Percentiles rank a stretch among this genome's conserved stretches.
Conservation (phyloP, 2,888 invertebrate species). For the Zaprionus lineosus region DNA sequence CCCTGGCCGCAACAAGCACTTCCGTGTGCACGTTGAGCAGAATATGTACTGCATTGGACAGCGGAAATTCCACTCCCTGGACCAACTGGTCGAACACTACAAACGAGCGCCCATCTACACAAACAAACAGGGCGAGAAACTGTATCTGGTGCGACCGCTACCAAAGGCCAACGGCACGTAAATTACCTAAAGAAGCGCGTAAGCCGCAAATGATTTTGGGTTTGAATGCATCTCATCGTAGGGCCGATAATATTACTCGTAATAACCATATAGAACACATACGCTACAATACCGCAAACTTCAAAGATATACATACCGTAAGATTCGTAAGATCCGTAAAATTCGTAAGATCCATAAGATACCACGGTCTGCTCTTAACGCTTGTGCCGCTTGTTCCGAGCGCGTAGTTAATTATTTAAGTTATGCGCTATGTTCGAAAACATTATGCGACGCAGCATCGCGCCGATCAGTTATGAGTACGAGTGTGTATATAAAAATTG, state of each 20-base stretch:
- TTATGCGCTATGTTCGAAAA: slow-evolving; percentile 3
- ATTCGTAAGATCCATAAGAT: too few relatives aligned
- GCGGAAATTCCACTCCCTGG: slow-evolving; percentile 97
- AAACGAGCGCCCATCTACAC: slow-evolving; percentile 99
- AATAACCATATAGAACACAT: slow-evolving; percentile 45
- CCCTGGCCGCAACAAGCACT: slow-evolving; percentile 98
- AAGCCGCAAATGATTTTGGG: neutral
- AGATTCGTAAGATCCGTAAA: too few relatives aligned
- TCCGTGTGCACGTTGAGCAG: slow-evolving; percentile 97
- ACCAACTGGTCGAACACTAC: slow-evolving; percentile 98
- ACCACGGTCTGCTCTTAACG: too few relatives aligned
- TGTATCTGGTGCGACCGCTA: slow-evolving; percentile 97
- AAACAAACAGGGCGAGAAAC: slow-evolving; percentile 98
- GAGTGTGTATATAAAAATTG: too few relatives aligned
- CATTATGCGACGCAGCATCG: neutral
- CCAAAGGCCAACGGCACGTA: slow-evolving; percentile 86
- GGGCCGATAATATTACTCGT: slow-evolving; percentile 57
- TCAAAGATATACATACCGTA: slow-evolving; percentile 62
- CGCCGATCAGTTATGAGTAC: neutral
- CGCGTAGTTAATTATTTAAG: slow-evolving; percentile 14
- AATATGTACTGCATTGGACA: slow-evolving; percentile 98
- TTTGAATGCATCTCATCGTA: slow-evolving; percentile 30
- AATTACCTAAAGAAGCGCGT: slow-evolving; percentile 47
- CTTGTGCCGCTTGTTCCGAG: slow-evolving; percentile 9
- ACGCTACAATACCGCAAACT: slow-evolving; percentile 26